Evolutionary conservation across 2,888 invertebrate genomes (phyloP), one percentile per base, ranked within the genome.

Genomic region (Gasteruption jaculator): DNA sequence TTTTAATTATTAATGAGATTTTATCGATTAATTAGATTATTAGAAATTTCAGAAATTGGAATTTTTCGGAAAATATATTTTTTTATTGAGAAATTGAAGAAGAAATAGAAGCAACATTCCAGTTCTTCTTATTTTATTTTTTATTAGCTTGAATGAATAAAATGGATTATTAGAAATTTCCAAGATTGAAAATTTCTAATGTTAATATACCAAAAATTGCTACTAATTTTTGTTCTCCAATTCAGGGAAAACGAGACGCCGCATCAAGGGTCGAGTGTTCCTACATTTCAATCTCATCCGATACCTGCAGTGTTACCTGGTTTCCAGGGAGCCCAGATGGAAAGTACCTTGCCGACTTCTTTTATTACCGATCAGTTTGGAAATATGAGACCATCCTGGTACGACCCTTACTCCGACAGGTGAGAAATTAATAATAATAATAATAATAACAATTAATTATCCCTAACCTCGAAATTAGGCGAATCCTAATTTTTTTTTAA

Each of bases 331-430:
- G 41, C 59, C 4, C 57, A 59, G 25, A 45, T 57, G 21, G 66
- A 68, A 14, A 52, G 54, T 29, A 56, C 56, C 32, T 46, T 53
- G 2, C 44, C 53, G 21, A 45, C 56, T 14, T 63, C 66, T 43
- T 65, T 67, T 8, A n/a, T n/a, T 19, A 66, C 71, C 10, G 76
- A 76, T 72, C 77, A 74, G 69, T 75, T 69, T 66, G 76, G 68
- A 51, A 76, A 65, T 51, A 56, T 71, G 18, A 61, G 74, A 45
- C 79, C 80, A 1, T 50, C 70, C 4, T 81, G 81, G 80, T 80
- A 81, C 50, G 75, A 79, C 53, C 76, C 76, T 27, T 72, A 69
- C 46, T 74, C 76, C 2, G 80, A 80, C 46, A 79, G 65, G 73
- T 66, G 45, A 41, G 50, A 51, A 33, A 6, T 18, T 5, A 8